Percentiles rank a stretch among this genome's conserved stretches.
Conservation (phyloP, 2,888 invertebrate species). For the Rutpela maculata region DNA sequence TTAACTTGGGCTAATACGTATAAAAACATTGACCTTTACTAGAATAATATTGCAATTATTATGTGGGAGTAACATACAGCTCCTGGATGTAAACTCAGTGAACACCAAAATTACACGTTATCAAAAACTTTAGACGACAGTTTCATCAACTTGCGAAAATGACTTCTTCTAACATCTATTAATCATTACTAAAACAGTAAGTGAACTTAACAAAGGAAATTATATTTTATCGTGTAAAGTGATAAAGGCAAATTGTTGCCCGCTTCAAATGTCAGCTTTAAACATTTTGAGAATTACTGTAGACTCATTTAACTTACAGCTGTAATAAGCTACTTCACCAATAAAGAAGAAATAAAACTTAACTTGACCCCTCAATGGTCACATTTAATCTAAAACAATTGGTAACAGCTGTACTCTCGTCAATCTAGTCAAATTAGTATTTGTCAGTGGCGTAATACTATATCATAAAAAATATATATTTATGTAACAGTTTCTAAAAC, state of each 20-base stretch:
- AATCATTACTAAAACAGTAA: not conserved
- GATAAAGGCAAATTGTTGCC: not conserved
- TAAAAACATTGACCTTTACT: slow-evolving; percentile 10
- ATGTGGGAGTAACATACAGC: slow-evolving; percentile 10
- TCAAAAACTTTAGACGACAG: not conserved
- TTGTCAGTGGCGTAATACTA: slow-evolving; percentile 44
- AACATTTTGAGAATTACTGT: slow-evolving; percentile 27
- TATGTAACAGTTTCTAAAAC: no score
- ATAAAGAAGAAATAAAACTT: slow-evolving; percentile 52
- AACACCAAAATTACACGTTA: not conserved
- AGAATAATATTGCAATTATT: not conserved
- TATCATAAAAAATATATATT: no score
- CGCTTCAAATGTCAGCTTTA: not conserved
- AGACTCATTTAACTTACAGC: slow-evolving; percentile 35
- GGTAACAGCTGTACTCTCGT: slow-evolving; percentile 69
- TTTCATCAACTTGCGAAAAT: not conserved
- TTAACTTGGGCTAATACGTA: not conserved
- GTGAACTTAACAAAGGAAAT: not conserved
- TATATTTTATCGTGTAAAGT: not conserved
- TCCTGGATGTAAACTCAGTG: not conserved
- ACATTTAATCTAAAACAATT: slow-evolving; percentile 71
- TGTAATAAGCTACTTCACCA: slow-evolving; percentile 46
- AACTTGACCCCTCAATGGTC: slow-evolving; percentile 64
- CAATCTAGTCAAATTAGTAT: slow-evolving; percentile 69
- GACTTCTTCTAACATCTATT: no score